Base-by-base conservation (phyloP, 2,113 vertebrate species). In the Caranx melampygus region DNA sequence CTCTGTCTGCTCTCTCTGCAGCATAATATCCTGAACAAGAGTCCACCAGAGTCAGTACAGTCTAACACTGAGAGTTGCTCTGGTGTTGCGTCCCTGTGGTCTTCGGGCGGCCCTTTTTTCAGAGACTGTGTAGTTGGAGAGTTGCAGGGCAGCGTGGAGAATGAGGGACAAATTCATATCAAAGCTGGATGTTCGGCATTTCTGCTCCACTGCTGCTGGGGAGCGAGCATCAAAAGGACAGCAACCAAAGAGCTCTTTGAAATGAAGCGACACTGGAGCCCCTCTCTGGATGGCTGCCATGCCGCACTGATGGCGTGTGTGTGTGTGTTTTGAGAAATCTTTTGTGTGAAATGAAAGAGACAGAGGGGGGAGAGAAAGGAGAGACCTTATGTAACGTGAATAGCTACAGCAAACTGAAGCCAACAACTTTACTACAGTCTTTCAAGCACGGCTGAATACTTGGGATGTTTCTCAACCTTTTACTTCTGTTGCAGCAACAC, bases 231-330 rank as follows among this genome's bases (percentile, higher is more conserved):
- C 91, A 92, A 88, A 88, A 89, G 85, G 82, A 87, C 71, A 63
- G 72, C 75, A 21, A 88, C 90, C 81, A 87, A 91, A 91, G 88
- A 83, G 67, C 78, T 73, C 91, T 93, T 90, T 92, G 90, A 94
- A 91, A 89, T 31, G n/a, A 20, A 74, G 80, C 73, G 75, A 90
- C 89, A 85, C 75, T 65, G 86, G 88, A 92, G 82, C 86, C 85
- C 83, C 83, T 83, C 85, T 72, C 80, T 91, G 92, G 92, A 92
- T 14, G 16, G 58, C 78, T 67, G 90, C 92, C 89, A 92, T 45
- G 74, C 83, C 75, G 52, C 81, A 65, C 84, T 83, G 81, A 86
- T 74, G 67, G 14, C 58, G 42, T 84, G 78, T 86, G 80, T 88
- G 83, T 84, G 75, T 63, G 76, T 59, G 73, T 81, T 77, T 78